A percentile compares a stretch with the other conserved stretches of the same genome.
phyloP scores from a whole-genome alignment of 2,113 vertebrate species.

The Cacatua alba region DNA sequence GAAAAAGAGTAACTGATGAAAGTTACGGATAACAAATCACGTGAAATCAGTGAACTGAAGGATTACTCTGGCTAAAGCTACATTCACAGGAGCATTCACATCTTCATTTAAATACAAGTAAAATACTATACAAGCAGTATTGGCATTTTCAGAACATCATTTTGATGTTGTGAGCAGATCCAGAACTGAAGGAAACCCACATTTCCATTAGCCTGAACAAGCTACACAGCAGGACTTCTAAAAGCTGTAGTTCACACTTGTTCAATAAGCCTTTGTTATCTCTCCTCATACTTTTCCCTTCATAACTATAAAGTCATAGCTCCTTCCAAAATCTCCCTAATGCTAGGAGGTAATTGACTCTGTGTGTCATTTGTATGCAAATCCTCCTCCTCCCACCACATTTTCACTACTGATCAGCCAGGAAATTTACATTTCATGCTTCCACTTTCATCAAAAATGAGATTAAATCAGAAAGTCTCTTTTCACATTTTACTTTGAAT shows the following conservation, averaged over 20 bases:
- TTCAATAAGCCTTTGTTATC: slow-evolving; percentile 38
- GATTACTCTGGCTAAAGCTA: not conserved
- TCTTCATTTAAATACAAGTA: not conserved
- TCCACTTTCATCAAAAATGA: slow-evolving; percentile 27
- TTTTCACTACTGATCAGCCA: not conserved
- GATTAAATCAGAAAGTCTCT: slow-evolving; percentile 45
- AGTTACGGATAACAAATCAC: not conserved
- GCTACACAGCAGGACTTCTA: slow-evolving; percentile 2
- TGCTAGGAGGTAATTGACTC: slow-evolving; percentile 39
- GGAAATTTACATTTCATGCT: slow-evolving; percentile 21
- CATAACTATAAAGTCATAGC: slow-evolving; percentile 4
- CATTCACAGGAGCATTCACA: not conserved
- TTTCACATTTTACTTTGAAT: slow-evolving; percentile 15
- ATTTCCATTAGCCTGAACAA: slow-evolving; percentile 30
- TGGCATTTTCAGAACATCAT: not conserved
- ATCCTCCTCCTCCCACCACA: not conserved
- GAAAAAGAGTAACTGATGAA: not conserved
- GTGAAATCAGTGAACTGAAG: not conserved
- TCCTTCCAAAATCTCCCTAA: slow-evolving; percentile 27
- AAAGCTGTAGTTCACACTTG: slow-evolving; percentile 22
- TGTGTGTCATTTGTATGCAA: slow-evolving; percentile 46
- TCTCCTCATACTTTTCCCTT: not conserved
- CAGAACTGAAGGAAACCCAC: not conserved
- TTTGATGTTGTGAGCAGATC: not conserved
- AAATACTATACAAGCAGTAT: not conserved